Base-by-base conservation (phyloP, 2,888 invertebrate genomes). In the Patella caerulea region DNA sequence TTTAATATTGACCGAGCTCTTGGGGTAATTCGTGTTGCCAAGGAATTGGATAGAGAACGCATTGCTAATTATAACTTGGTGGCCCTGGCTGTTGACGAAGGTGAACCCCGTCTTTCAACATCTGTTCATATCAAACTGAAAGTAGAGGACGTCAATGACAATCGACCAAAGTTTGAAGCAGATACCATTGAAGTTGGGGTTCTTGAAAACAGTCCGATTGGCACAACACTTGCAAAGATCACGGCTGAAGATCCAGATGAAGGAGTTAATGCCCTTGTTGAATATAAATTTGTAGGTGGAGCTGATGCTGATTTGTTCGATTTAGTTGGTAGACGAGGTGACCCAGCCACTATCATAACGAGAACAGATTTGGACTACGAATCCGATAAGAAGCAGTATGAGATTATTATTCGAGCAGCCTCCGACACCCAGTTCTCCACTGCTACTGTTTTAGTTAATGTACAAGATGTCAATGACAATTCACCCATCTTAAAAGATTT, bases 121-220 rank as follows among this genome's bases (percentile, higher is more conserved):
- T 88, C 90, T 5, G 90, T 91, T 5, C 78, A 97, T 87, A 96
- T 99, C 0, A 98, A 98, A 91, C 97, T 99, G 85, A 95, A 96
- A 0, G 95, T 99, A 0, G 95, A 96, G 0, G 99, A 99, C 90
- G 96, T 98, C 0, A 99, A 99, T 89, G 99, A 99, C 89, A 98
- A 99, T 91, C 94, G 96, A 2, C 98, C 98, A 0, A 93, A 94
- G 0, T 98, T 98, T 91, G 95, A 96, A 80, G 95, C 96, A 3
- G 96, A 97, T 87, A 95, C 96, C 89, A 95, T 99, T 17, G 94
- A 95, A 0, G 94, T 98, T 65, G 97, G 96, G 90, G 95, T 99
- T 5, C 94, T 96, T 0, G 99, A 99, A 92, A 99, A 99, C 91
- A 97, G 97, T n/a, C 98, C 98, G 0, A 94, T 98, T 1, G 98